Conservation (phyloP, 2,888 invertebrate genomes). For the Drosophila robusta region DNA sequence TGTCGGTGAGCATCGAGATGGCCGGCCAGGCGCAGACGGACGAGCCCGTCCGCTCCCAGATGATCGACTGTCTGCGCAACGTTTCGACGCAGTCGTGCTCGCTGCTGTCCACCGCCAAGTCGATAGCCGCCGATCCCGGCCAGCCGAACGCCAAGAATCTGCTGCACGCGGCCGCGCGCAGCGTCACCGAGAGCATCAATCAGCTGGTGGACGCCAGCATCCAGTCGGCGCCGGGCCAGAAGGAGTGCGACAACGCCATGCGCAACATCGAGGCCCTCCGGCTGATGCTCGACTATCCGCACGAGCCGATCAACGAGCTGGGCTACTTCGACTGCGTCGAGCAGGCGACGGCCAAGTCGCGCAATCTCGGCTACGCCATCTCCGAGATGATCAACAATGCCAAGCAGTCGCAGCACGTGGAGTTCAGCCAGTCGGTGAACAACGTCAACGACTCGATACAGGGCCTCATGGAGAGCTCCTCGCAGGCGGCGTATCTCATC, state of each 20-base stretch:
- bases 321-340: slow-evolving; percentile 98
- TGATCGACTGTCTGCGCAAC: slow-evolving; percentile 94
- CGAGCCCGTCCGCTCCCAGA: slow-evolving; percentile 90
- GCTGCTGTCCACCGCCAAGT: slow-evolving; percentile 94
- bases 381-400: slow-evolving; percentile 97
- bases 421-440: slow-evolving; percentile 93
- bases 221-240: slow-evolving; percentile 96
- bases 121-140: slow-evolving; percentile 94
- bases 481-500: slow-evolving; percentile 97
- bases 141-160: slow-evolving; percentile 96
- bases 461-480: slow-evolving; percentile 95
- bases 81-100: slow-evolving; percentile 95
- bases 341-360: slow-evolving; percentile 94
- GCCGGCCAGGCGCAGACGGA: slow-evolving; percentile 92
- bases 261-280: slow-evolving; percentile 95
- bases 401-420: slow-evolving; percentile 93
- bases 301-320: slow-evolving; percentile 94
- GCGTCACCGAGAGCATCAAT: slow-evolving; percentile 97
- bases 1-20: slow-evolving; percentile 93
- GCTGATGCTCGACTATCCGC: slow-evolving; percentile 93
- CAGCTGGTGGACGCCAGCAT: slow-evolving; percentile 90
- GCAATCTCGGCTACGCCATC: slow-evolving; percentile 94
- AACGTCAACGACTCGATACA: slow-evolving; percentile 95
- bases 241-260: slow-evolving; percentile 98
- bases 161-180: slow-evolving; percentile 93